A percentile compares a stretch with the other conserved stretches of the same genome.
Conservation (phyloP, 2,888 invertebrate genomes). For the Ochropacha duplaris region DNA sequence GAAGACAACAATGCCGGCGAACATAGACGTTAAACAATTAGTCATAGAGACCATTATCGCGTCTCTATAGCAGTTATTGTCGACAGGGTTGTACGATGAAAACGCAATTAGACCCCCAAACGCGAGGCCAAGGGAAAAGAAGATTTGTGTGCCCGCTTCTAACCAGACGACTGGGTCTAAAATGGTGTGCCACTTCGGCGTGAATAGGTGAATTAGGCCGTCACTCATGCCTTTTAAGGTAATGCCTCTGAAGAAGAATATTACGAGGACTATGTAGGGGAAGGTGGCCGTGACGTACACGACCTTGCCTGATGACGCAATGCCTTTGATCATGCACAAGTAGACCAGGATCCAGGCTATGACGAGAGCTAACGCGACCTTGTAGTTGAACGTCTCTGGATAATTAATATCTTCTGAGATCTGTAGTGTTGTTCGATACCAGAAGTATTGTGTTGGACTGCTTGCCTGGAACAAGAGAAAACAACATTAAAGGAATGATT, state of each 20-base stretch:
- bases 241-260: conserved; percentile 97
- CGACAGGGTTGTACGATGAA: conserved; percentile 97
- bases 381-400: conserved; percentile 94
- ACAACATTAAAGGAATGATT: neutral
- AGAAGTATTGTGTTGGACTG: conserved; percentile 96
- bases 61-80: conserved; percentile 97
- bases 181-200: conserved; percentile 95
- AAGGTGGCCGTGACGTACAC: conserved; percentile 98
- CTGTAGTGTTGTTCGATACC: conserved; percentile 96
- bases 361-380: conserved; percentile 92
- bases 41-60: conserved; percentile 96
- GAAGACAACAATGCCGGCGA: conserved; percentile 97
- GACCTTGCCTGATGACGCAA: conserved; percentile 97
- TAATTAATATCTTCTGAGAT: conserved; percentile 94
- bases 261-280: conserved; percentile 96
- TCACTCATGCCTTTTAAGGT: conserved; percentile 94
- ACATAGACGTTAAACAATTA: conserved; percentile 97
- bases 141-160: conserved; percentile 98
- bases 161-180: conserved; percentile 98
- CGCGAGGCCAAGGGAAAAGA: conserved; percentile 97
- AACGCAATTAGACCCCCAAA: conserved; percentile 98
- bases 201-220: conserved; percentile 94
- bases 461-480: conserved; percentile 85
- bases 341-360: conserved; percentile 97
- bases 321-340: conserved; percentile 98